Conservation (phyloP, 2,113 vertebrate genomes). For the Podiceps cristatus region DNA sequence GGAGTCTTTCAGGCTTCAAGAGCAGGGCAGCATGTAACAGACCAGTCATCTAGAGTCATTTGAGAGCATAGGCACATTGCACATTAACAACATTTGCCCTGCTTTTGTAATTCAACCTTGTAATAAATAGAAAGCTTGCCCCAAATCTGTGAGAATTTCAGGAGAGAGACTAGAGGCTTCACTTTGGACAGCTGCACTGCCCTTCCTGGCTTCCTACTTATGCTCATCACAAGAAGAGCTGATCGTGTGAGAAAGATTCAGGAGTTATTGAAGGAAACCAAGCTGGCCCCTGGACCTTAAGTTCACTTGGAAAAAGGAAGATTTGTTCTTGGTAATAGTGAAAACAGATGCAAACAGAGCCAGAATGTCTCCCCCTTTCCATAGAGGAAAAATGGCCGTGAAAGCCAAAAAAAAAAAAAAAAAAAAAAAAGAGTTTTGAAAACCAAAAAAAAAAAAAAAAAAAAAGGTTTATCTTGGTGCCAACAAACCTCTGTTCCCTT, state of each 20-base stretch:
- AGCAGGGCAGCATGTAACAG: neutral
- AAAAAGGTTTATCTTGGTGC: neutral
- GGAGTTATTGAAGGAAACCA: neutral
- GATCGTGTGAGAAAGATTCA: neutral
- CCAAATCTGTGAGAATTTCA: neutral
- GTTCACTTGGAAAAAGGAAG: neutral
- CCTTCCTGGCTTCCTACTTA: neutral
- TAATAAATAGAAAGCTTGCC: neutral
- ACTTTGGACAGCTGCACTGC: neutral
- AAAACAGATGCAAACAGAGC: slow-evolving; percentile 11
- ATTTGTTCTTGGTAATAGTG: neutral
- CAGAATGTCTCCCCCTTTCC: neutral
- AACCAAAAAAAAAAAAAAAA: neutral
- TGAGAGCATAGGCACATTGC: neutral
- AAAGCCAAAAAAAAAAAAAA: neutral
- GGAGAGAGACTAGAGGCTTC: neutral
- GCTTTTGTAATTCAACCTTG: neutral
- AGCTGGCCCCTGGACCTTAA: neutral
- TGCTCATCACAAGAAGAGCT: neutral
- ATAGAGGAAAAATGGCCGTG: neutral
- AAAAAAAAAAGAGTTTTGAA: neutral
- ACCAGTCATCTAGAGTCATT: neutral
- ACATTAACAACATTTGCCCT: neutral
- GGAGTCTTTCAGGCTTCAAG: neutral
- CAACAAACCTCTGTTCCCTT: neutral